A percentile compares a stretch with the other conserved stretches of the same genome.
phyloP scores from a whole-genome alignment of 1,140 invertebrate genomes.

The Drosophila repletoides region DNA sequence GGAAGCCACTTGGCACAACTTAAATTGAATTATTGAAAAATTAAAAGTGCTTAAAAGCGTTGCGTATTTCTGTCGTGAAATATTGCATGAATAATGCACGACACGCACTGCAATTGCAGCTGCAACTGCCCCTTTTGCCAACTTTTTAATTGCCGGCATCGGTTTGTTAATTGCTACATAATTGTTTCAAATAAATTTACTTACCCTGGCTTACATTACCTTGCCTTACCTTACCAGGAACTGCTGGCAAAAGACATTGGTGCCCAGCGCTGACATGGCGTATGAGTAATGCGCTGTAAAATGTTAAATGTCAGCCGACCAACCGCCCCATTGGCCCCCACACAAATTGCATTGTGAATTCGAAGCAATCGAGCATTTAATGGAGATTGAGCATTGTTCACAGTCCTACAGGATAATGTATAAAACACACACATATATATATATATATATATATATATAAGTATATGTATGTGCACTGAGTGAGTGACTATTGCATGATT shows the following conservation, averaged over 20 bases:
- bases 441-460: background rate
- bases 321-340: background rate
- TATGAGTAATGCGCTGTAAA: conserved; percentile 63
- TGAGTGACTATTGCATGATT: conserved; percentile 44
- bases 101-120: conserved; percentile 25
- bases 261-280: conserved; percentile 58
- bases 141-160: conserved; percentile 74
- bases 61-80: conserved; percentile 22
- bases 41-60: conserved; percentile 54
- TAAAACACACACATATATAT: too few relatives aligned
- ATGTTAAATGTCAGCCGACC: conserved; percentile 6
- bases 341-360: conserved; percentile 55
- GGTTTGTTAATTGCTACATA: conserved; percentile 79
- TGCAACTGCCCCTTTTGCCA: background rate
- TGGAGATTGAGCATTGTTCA: conserved; percentile 43
- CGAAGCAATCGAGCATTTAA: conserved; percentile 44
- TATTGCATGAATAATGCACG: conserved; percentile 70
- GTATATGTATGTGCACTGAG: conserved; percentile 14
- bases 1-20: conserved; percentile 1
- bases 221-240: conserved; percentile 27
- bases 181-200: conserved; percentile 81
- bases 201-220: conserved; percentile 75
- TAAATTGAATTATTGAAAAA: conserved; percentile 78
- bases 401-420: background rate
- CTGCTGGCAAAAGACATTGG: conserved; percentile 18